Base-by-base conservation (phyloP, 2,113 vertebrate genomes). In the Chaetura pelagica region DNA sequence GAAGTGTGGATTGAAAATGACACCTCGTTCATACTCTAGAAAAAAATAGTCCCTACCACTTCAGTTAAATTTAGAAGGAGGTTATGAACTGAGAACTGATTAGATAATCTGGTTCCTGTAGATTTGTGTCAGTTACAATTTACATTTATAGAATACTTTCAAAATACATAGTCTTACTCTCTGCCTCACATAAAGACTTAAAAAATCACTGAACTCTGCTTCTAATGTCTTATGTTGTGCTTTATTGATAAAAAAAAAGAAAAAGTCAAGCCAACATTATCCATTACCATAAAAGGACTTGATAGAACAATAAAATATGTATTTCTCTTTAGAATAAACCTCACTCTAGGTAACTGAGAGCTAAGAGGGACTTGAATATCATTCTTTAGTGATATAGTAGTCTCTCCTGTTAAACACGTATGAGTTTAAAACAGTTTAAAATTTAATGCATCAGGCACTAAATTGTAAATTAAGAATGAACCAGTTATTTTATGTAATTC, bases 1-100 rank as follows among this genome's bases (percentile, higher is more conserved):
- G 85, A 95, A 84, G 66, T 79, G 90, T 89, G 83, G 83, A 97
- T 96, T 92, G 88, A 93, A 97, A 93, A 72, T 62, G 96, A 90
- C 95, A 94, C 88, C 69, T 94, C 5, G 0, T 58, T 94, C 68
- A 80, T 61, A 77, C 46, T 89, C 40, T 35, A 82, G 83, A 46
- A 90, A 90, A 88, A 94, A 78, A 84, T 10, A 87, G 57, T 75
- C n/a, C 55, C 44, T 93, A 96, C 59, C 86, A 84, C 80, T 93
- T 92, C 35, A 66, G 92, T 76, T 95, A 97, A 95, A 94, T 96
- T 90, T 96, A 95, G 90, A 93, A 58, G 49, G 54, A 93, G 69
- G 83, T 84, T 95, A 75, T 84, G 69, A 92, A 62, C 83, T 62
- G 66, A 93, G 40, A 68, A 88, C 52, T 90, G 90, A 92, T 95